A percentile compares a stretch with the other conserved stretches of the same genome.
These are phyloP conservation scores for Epinephelus fuscoguttatus DNA, from an alignment of 2,113 vertebrate species.

Conservation along the genomic window DNA sequence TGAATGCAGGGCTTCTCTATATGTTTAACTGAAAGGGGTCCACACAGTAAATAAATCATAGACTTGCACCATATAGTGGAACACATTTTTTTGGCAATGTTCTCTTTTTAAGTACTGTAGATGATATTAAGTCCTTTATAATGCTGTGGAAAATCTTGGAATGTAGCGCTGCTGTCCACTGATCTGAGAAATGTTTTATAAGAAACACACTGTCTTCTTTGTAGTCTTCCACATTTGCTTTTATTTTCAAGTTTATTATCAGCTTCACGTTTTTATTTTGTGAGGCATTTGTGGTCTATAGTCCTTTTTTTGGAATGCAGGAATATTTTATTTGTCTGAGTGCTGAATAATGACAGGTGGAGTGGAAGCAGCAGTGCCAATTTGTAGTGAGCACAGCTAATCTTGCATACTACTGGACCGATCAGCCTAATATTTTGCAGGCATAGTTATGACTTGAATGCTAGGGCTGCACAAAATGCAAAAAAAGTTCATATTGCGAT, in stretches of 20 bases:
- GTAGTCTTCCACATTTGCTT: not conserved
- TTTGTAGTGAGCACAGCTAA: too few relatives aligned
- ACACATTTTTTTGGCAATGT: not conserved
- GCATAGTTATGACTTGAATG: too few relatives aligned
- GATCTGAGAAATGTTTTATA: not conserved
- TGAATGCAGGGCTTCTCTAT: not conserved
- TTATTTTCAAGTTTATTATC: not conserved
- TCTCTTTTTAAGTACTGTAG: not conserved
- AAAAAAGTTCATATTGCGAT: too few relatives aligned
- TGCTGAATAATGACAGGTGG: not conserved
- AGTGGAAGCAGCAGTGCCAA: not conserved
- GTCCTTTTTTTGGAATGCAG: not conserved
- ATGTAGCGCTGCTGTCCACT: not conserved
- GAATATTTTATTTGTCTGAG: not conserved
- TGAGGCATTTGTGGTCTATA: too few relatives aligned
- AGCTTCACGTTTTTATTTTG: not conserved
- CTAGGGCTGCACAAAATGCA: too few relatives aligned
- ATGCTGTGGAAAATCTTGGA: not conserved
- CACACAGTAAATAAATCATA: not conserved
- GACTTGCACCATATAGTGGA: not conserved
- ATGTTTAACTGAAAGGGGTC: not conserved
- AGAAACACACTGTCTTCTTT: not conserved
- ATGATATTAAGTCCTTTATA: not conserved
- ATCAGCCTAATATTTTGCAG: too few relatives aligned
- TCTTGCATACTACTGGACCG: too few relatives aligned